Conservation (phyloP, 2,113 vertebrate genomes). For the Melanostigma gelatinosum region DNA sequence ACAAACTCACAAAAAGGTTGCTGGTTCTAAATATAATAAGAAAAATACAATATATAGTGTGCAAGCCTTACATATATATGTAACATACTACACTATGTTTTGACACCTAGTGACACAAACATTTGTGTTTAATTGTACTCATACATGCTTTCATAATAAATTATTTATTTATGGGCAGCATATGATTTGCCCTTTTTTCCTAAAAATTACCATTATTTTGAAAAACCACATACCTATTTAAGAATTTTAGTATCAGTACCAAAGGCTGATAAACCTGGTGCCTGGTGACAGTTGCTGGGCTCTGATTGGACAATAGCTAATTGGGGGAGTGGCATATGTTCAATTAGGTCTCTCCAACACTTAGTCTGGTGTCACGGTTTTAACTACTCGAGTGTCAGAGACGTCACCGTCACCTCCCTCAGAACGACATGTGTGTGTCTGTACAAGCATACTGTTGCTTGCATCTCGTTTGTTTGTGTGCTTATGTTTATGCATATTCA, state of each 20-base stretch:
- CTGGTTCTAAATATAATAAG: background rate
- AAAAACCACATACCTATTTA: no score
- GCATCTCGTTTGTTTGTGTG: background rate
- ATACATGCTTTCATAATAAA: no score
- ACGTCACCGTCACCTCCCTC: background rate
- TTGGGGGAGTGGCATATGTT: background rate
- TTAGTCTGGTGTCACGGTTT: background rate
- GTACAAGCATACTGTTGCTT: no score
- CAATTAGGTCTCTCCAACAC: background rate
- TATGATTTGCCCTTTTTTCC: no score
- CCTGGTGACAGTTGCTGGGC: background rate
- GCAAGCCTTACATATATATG: background rate
- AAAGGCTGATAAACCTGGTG: background rate
- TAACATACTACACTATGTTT: no score
- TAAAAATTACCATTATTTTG: no score
- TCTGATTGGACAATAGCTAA: background rate
- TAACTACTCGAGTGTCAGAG: background rate
- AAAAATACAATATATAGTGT: background rate
- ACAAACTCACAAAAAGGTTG: background rate
- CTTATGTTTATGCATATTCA: background rate
- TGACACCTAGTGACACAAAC: no score
- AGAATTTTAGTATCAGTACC: no score
- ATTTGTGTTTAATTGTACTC: no score
- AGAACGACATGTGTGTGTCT: background rate
- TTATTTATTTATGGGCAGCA: no score